phyloP scores from a whole-genome alignment of 2,888 invertebrate species.

The Eristalis arbustorum region DNA sequence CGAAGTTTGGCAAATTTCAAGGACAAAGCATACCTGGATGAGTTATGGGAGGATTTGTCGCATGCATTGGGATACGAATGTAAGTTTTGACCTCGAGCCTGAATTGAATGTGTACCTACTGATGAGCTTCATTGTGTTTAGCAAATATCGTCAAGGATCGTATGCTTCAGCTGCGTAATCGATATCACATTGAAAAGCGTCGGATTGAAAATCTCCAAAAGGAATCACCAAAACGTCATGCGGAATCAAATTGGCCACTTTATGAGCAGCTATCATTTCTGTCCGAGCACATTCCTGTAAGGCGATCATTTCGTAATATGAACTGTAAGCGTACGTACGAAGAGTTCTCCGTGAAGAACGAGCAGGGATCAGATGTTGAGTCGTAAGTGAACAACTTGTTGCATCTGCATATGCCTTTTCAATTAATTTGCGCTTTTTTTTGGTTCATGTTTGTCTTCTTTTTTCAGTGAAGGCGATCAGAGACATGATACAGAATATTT shows the following conservation, averaged over 20 bases:
- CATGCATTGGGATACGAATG: constrained; percentile 72
- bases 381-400: constrained; percentile 49
- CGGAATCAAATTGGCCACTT: constrained; percentile 74
- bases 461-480: constrained; percentile 36
- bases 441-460: background rate
- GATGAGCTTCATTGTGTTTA: constrained; percentile 23
- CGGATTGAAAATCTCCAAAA: constrained; percentile 72
- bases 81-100: constrained; percentile 21
- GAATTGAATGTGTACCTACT: background rate
- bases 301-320: constrained; percentile 72
- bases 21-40: constrained; percentile 73
- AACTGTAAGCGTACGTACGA: constrained; percentile 43
- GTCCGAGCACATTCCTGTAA: constrained; percentile 73
- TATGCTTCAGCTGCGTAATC: constrained; percentile 75
- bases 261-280: constrained; percentile 74
- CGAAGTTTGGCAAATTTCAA: constrained; percentile 73
- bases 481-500: constrained; percentile 45
- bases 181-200: constrained; percentile 75
- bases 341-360: constrained; percentile 44
- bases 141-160: constrained; percentile 73
- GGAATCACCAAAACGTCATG: constrained; percentile 60
- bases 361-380: constrained; percentile 37
- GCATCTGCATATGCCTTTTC: background rate
- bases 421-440: background rate
- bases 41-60: constrained; percentile 73